A percentile compares a stretch with the other conserved stretches of the same genome.
Conservation (phyloP, 92 coral and sea anemone species). For the Porites lobata region DNA sequence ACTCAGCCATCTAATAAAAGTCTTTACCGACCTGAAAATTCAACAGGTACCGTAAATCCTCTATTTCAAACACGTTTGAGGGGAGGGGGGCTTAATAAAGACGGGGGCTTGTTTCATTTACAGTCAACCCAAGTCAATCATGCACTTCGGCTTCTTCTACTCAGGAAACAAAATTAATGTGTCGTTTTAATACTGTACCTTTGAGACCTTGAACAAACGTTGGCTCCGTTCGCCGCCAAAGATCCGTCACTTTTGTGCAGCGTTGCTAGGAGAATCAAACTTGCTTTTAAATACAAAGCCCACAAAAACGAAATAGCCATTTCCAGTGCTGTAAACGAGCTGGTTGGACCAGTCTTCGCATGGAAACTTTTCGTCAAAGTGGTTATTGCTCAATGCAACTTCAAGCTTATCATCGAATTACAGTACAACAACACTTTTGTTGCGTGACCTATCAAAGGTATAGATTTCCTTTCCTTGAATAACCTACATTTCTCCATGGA, state of each 20-base stretch:
- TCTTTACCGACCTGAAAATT: too few relatives aligned
- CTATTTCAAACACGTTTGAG: too few relatives aligned
- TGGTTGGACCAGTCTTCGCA: background rate
- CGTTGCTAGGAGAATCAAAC: background rate
- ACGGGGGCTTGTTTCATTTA: too few relatives aligned
- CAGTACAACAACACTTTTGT: background rate
- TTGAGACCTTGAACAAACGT: constrained; percentile 72
- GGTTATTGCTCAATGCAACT: constrained; percentile 21
- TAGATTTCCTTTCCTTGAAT: background rate
- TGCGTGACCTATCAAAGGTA: background rate
- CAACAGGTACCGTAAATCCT: too few relatives aligned
- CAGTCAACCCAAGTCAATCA: too few relatives aligned
- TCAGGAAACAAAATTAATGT: too few relatives aligned
- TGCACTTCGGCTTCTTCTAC: too few relatives aligned
- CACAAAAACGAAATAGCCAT: constrained; percentile 22
- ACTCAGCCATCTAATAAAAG: too few relatives aligned
- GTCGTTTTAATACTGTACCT: constrained; percentile 45
- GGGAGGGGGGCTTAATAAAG: too few relatives aligned
- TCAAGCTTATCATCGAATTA: background rate
- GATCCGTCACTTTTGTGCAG: constrained; percentile 18
- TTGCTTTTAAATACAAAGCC: background rate
- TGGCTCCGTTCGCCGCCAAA: constrained; percentile 39
- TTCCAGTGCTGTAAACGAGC: constrained; percentile 9
- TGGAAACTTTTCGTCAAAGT: background rate
- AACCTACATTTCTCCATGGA: too few relatives aligned